Conservation (phyloP, 2,797 vertebrate species). For the Urosaurus nigricauda region DNA sequence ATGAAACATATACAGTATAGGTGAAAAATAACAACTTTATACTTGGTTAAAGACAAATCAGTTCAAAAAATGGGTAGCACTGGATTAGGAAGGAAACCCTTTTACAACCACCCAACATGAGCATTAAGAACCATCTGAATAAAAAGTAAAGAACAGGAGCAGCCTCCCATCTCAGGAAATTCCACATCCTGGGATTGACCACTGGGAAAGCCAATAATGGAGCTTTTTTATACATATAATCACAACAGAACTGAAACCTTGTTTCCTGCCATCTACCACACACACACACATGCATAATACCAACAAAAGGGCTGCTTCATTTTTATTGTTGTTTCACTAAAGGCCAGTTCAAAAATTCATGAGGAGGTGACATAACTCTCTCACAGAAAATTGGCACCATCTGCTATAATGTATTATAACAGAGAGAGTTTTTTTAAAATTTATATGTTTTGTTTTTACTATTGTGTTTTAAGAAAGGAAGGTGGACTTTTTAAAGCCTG, state of each 20-base stretch:
- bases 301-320: not conserved
- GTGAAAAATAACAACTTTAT: too few relatives aligned
- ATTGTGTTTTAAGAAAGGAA: not conserved
- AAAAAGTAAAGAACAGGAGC: too few relatives aligned
- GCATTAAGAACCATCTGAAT: too few relatives aligned
- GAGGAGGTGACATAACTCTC: not conserved
- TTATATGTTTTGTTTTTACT: not conserved
- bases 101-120: too few relatives aligned
- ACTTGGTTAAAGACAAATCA: too few relatives aligned
- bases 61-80: too few relatives aligned
- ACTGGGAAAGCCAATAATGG: too few relatives aligned
- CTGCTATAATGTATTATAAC: not conserved
- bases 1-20: too few relatives aligned
- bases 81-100: too few relatives aligned
- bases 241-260: constrained; percentile 2
- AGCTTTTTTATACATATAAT: not conserved
- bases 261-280: not conserved
- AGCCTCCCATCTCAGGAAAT: too few relatives aligned
- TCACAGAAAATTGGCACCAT: not conserved
- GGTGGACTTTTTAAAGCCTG: not conserved
- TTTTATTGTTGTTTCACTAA: not conserved
- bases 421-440: not conserved
- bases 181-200: too few relatives aligned
- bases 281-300: not conserved
- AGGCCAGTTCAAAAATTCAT: not conserved